These are phyloP conservation scores for Centropus bengalensis DNA, from an alignment of 2,113 vertebrate genomes.

Conservation along the genomic window DNA sequence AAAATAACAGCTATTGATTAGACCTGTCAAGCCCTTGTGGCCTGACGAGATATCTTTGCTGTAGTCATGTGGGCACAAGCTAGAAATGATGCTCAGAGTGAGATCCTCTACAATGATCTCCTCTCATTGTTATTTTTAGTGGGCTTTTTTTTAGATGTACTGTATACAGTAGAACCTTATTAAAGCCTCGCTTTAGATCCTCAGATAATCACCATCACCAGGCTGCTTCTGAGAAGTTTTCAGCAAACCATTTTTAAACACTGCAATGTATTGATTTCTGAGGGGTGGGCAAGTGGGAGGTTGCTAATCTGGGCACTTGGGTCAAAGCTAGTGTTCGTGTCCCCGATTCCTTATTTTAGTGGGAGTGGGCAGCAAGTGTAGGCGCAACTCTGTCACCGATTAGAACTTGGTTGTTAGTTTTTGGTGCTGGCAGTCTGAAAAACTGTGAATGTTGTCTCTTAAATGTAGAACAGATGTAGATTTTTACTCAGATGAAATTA, in stretches of 20 bases:
- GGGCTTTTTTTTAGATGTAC: constrained; percentile 43
- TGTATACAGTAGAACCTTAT: constrained; percentile 63
- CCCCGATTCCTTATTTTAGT: constrained; percentile 61
- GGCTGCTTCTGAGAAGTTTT: constrained; percentile 50
- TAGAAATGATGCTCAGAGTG: constrained; percentile 38
- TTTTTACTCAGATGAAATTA: constrained; percentile 31
- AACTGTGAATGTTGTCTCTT: constrained; percentile 49
- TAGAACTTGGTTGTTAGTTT: constrained; percentile 55
- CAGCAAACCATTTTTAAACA: constrained; percentile 36
- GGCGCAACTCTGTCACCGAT: constrained; percentile 52
- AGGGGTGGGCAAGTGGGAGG: constrained; percentile 23
- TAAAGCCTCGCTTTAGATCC: constrained; percentile 50
- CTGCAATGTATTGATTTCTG: constrained; percentile 53
- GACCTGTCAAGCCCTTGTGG: constrained; percentile 30
- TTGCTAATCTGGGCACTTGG: constrained; percentile 57
- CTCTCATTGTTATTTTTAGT: constrained; percentile 65
- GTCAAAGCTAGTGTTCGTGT: constrained; percentile 49
- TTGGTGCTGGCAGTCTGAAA: constrained; percentile 56
- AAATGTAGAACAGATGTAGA: constrained; percentile 49
- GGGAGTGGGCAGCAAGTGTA: constrained; percentile 57
- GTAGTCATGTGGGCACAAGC: constrained; percentile 29
- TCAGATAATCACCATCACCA: constrained; percentile 31
- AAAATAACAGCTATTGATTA: constrained; percentile 68
- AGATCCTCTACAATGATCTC: constrained; percentile 62
- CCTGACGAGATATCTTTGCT: constrained; percentile 59